These are phyloP conservation scores for Subacronicta megacephala DNA, from an alignment of 2,888 invertebrate species.

Conservation along the genomic window DNA sequence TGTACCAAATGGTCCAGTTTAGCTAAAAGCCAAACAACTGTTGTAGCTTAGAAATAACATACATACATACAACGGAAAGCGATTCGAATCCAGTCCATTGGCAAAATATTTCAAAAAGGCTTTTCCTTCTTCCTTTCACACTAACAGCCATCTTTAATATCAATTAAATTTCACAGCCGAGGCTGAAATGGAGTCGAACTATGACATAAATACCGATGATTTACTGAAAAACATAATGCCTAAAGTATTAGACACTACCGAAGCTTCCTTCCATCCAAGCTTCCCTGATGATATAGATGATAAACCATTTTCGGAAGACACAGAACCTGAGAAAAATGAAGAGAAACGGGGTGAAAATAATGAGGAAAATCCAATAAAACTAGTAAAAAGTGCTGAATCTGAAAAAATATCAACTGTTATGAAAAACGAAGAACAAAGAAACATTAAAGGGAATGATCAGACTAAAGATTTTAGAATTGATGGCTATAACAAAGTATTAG, in stretches of 20 bases:
- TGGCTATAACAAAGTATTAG: background rate
- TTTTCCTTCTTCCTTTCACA: too few relatives aligned
- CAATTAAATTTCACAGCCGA: background rate
- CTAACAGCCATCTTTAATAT: too few relatives aligned
- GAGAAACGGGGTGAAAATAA: background rate
- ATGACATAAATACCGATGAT: background rate
- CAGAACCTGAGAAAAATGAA: background rate
- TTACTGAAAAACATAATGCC: background rate
- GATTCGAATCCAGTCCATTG: too few relatives aligned
- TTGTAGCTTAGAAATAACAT: too few relatives aligned
- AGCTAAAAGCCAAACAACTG: too few relatives aligned
- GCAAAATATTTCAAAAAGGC: too few relatives aligned
- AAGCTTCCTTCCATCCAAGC: slow-evolving; percentile 1
- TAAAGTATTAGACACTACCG: background rate
- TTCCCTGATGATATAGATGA: slow-evolving; percentile 6
- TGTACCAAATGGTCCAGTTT: too few relatives aligned
- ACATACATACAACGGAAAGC: too few relatives aligned
- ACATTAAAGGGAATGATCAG: background rate
- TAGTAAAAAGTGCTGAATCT: background rate
- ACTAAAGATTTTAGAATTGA: background rate
- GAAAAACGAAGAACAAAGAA: background rate
- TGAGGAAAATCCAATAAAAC: background rate
- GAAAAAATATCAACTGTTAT: background rate
- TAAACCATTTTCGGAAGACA: background rate
- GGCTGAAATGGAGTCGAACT: background rate